Base-by-base conservation (phyloP, 2,888 invertebrate genomes). In the Plagiodera versicolora region DNA sequence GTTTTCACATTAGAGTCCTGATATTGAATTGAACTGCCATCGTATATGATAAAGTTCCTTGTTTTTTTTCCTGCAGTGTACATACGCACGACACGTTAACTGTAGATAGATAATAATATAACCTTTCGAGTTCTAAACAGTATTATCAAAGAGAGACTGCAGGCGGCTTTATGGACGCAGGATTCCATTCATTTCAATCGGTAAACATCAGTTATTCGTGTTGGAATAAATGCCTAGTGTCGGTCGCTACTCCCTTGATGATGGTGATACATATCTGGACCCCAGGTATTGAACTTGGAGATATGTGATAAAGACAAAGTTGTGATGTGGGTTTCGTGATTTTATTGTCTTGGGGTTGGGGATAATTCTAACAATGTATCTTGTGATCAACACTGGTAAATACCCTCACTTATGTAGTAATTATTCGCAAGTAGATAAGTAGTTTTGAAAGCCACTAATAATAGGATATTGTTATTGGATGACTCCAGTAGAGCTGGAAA, bases 231-330 rank as follows among this genome's bases (percentile, higher is more conserved):
- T 57, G 49, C 60, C 56, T 48, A 56, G 59, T 62, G 63, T 62
- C 62, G 60, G 61, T 65, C 65, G 65, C 65, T 67, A 69, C 39
- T 32, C 11, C 8, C 14, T 39, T 14, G 66, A 67, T 62, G 67
- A 68, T 67, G 49, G 9, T 32, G 6, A 32, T 2, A 51, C 32
- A 51, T 24, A 30, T 17, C n/a, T 16, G 8, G 35, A n/a, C n/a
- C 35, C 52, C 35, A 52, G 52, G 20, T 10, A 20, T 52, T 39
- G 39, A 39, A 39, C 20, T 52, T 19, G 39, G 14, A n/a, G n/a
- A n/a, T 10, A 19, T 39, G 39, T 39, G 39, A 39, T 14, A 3
- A 14, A 39, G 4, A 11, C 39, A 11, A 14, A 39, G 14, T 39
- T 14, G 39, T 39, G 39, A 39, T 14, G 39, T 4, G 11, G 11